phyloP scores from a whole-genome alignment of 2,888 invertebrate genomes.

The Scaptomyza caliginosa region DNA sequence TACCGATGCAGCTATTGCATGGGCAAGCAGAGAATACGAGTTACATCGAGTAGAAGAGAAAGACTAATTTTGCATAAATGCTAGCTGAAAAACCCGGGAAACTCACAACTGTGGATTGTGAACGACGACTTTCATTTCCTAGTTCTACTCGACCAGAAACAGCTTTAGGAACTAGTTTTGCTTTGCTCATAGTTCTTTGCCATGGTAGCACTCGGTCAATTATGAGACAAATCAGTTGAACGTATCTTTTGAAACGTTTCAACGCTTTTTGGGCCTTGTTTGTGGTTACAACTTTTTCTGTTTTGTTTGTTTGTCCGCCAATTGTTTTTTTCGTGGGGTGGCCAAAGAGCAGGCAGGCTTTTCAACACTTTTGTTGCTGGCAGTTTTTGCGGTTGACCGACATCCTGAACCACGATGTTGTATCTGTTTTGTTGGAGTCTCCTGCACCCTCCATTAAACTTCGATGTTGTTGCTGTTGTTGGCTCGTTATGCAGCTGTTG shows the following conservation, averaged over 20 bases:
- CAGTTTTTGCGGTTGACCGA: constrained; percentile 49
- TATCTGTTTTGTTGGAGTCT: not conserved
- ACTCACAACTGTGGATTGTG: not conserved
- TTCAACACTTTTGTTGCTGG: constrained; percentile 51
- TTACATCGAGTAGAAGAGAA: not conserved
- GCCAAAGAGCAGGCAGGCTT: constrained; percentile 4
- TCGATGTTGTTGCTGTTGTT: not conserved
- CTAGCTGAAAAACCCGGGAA: constrained; percentile 15
- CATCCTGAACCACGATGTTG: constrained; percentile 36
- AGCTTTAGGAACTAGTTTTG: not conserved
- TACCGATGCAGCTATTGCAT: constrained; percentile 44
- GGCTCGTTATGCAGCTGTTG: constrained; percentile 35
- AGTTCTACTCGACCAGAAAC: not conserved
- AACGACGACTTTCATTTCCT: not conserved
- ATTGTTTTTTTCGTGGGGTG: constrained; percentile 45
- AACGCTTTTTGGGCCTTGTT: not conserved
- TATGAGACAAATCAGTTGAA: not conserved
- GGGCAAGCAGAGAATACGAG: not conserved
- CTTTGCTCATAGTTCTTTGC: no score
- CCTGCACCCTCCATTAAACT: constrained; percentile 16
- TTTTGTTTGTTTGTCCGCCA: constrained; percentile 23
- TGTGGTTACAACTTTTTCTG: constrained; percentile 36
- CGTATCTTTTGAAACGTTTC: not conserved
- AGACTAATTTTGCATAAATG: constrained; percentile 58
- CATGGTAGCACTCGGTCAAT: no score